These are phyloP conservation scores for Sarcophaga carnaria DNA, from an alignment of 2,888 invertebrate species.

Conservation along the genomic window DNA sequence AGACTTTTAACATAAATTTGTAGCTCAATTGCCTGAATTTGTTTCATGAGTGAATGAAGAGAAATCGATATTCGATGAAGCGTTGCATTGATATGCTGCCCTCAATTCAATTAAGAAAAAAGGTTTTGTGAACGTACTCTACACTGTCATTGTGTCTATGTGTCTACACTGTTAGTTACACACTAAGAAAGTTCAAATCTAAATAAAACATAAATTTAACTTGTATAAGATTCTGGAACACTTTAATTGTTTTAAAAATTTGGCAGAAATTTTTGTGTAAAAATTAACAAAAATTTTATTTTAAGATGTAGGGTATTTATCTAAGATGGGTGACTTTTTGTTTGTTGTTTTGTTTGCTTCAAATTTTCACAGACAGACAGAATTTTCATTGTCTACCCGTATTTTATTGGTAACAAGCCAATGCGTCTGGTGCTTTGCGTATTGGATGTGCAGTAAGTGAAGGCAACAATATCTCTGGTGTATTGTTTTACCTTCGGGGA, in stretches of 20 bases:
- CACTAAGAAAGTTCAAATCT: too few relatives aligned
- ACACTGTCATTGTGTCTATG: too few relatives aligned
- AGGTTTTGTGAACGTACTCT: not conserved
- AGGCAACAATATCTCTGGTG: not conserved
- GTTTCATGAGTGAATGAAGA: not conserved
- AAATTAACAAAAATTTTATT: too few relatives aligned
- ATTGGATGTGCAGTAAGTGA: too few relatives aligned
- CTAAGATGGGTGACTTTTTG: too few relatives aligned
- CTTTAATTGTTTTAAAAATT: too few relatives aligned
- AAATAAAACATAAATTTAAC: too few relatives aligned
- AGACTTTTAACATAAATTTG: not conserved
- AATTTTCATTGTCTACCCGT: not conserved
- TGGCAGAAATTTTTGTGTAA: too few relatives aligned
- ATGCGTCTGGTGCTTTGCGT: not conserved
- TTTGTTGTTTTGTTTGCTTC: not conserved
- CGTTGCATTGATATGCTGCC: not conserved
- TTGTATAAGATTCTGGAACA: too few relatives aligned
- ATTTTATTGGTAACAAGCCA: not conserved
- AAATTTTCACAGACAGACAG: too few relatives aligned
- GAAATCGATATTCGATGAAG: not conserved
- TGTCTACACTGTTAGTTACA: too few relatives aligned
- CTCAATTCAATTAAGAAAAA: not conserved
- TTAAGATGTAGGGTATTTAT: too few relatives aligned
- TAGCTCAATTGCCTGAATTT: not conserved
- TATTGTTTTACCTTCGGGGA: slow-evolving; percentile 16